Evolutionary conservation across 2,113 vertebrate genomes (phyloP).

Genomic region (Petrocephalus zakoni): DNA sequence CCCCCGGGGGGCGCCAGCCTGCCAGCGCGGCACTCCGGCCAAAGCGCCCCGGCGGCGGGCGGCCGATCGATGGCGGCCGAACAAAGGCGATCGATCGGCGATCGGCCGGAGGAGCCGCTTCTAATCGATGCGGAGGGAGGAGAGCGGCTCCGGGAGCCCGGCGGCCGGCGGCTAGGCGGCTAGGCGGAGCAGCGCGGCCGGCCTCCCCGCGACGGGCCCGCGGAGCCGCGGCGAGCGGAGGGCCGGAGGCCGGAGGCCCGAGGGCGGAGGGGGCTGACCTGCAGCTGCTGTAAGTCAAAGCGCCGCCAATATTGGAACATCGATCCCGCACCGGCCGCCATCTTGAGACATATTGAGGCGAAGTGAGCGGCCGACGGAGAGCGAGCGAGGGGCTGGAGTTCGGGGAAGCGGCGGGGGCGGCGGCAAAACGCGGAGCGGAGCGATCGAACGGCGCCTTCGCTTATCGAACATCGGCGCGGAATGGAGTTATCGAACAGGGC

Average conservation of each 20-base stretch:
- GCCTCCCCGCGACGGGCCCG: too few relatives aligned
- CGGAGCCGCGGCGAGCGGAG: too few relatives aligned
- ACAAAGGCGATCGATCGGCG: conserved; percentile 93
- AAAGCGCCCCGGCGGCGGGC: conserved; percentile 20
- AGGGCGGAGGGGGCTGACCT: conserved; percentile 78
- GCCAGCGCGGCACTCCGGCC: neutral
- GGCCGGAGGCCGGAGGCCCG: too few relatives aligned
- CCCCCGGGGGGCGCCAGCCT: conserved; percentile 59
- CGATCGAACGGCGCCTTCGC: conserved; percentile 12
- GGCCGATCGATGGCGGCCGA: conserved; percentile 88
- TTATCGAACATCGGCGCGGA: conserved; percentile 38
- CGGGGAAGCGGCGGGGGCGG: conserved; percentile 58
- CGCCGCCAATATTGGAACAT: conserved; percentile 98
- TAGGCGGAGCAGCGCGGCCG: too few relatives aligned
- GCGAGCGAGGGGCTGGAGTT: conserved; percentile 74
- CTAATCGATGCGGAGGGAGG: conserved; percentile 71
- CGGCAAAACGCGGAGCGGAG: conserved; percentile 56
- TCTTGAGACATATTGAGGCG: conserved; percentile 96
- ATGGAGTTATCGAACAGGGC: conserved; percentile 43
- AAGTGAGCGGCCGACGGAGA: conserved; percentile 85
- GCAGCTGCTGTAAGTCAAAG: conserved; percentile 95
- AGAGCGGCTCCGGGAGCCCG: conserved; percentile 42
- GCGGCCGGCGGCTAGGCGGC: too few relatives aligned
- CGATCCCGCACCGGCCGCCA: conserved; percentile 94
- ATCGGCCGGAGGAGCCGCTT: conserved; percentile 69